Base-by-base conservation (phyloP, 2,888 invertebrate species). In the Rhimphoctona megacephalus region DNA sequence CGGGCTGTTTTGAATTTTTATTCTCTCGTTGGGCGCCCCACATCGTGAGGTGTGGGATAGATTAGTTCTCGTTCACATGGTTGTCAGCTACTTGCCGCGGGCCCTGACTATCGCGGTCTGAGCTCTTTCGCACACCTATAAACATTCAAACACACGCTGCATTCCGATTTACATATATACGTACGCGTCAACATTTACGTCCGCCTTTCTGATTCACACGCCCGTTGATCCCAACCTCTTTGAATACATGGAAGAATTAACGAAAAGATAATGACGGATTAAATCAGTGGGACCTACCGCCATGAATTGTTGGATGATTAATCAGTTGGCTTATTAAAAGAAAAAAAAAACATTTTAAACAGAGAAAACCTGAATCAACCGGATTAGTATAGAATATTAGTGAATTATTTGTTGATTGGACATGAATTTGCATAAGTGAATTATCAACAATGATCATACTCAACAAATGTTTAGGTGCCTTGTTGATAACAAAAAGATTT, bases 41-140 rank as follows among this genome's bases (percentile, higher is more conserved):
- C 85, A 87, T 86, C 85, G 76, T 11, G 85, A 92, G 91, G 92
- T 91, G 92, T 91, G 91, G 92, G 90, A 92, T 91, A 91, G 91
- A 93, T 92, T 92, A 92, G 90, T 91, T 92, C 89, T 89, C 90
- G 89, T 88, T 90, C 89, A 87, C 91, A 89, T 89, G 87, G 86
- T 90, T 90, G 91, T 92, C 92, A 91, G 92, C 91, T 91, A 92
- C 90, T 92, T 90, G 92, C 92, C 92, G 83, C 86, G 85, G 89
- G 87, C 90, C 89, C 57, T 33, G 30, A 46, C 64, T 64, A 64
- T 49, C 52, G 52, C 39, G 54, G 66, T 73, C 72, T 77, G 78
- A 78, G 78, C 67, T 72, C 66, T 30, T 30, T 81, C 67, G 73
- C 81, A 78, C 76, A 81, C 85, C 74, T 33, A 36, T 17, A 70